Base-by-base conservation (phyloP, 2,113 vertebrate genomes). In the Madoqua kirkii region DNA sequence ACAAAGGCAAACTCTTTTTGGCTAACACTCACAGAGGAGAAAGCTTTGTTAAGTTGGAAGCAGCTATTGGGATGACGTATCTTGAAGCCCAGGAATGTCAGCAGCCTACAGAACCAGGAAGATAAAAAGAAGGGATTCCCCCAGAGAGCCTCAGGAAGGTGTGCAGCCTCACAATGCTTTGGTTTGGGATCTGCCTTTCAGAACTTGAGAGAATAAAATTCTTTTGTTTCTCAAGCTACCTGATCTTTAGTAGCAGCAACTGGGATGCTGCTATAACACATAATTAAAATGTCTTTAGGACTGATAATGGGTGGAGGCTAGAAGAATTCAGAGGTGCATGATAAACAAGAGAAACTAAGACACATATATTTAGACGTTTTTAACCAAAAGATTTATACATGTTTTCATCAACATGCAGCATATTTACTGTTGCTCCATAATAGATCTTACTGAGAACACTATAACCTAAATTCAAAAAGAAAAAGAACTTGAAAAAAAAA, bases 141-240 rank as follows among this genome's bases (percentile, higher is more conserved):
- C 9, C 1, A 12, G 12, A n/a, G 19, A 31, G 31, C 3, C 16
- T 74, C 12, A 5, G 48, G 29, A 52, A 64, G 7, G 21, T 27
- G 8, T 27, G 4, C 13, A 36, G 4, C 19, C 31, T 21, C 4
- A 0, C 10, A n/a, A 33, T 11, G 21, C 2, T 7, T 87, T 57
- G 8, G 25, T 62, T 74, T 81, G 55, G 13, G 31, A 19, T 62
- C n/a, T 59, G 17, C 16, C 16, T 5, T 43, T 54, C 5, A 45
- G 62, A 60, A 78, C 16, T 16, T 40, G 21, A 84, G 2, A 84
- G 27, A 55, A 64, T 50, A 48, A 48, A 84, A 21, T 52, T 81
- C 14, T 36, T 1, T 36, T 85, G 27, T 82, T 67, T 60, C 57
- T 62, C 43, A 90, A 60, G 43, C 8, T 33, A 33, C 60, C 60